Evolutionary conservation across 2,113 vertebrate genomes (phyloP), one percentile per base, ranked within the genome.

Genomic region (Meleagris gallopavo): DNA sequence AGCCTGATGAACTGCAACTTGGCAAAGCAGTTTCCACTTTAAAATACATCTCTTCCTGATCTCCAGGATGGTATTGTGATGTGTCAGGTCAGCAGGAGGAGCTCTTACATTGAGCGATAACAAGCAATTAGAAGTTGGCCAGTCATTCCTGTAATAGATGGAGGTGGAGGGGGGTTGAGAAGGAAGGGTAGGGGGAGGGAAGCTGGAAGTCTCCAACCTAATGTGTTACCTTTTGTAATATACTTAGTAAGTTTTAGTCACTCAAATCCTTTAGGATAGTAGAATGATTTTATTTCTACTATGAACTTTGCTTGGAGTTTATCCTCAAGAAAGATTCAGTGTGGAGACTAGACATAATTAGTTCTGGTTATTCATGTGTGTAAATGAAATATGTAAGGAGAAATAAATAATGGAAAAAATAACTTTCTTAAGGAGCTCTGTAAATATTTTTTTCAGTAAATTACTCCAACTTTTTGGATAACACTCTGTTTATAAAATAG

Each of bases 401-500:
- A 57, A 64, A 34, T 54, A 58, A 66, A 13, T 71, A 52, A 55
- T 8, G 4, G 71, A 46, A 34, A 71, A 58, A 12, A 22, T 36
- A 62, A 9, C 29, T 54, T 4, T 7, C 3, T 70, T 75, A 62
- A 54, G n/a, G 14, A 65, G 41, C 38, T 65, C 30, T 36, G n/a
- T 29, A 45, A 46, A 13, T 74, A 25, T 60, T 75, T 76, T 65
- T 70, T n/a, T 18, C 5, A 21, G 8, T 22, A 41, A 70, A 52
- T 65, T 15, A 62, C 34, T 50, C 19, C 18, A 50, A 50, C 27
- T 54, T 54, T 54, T 54, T 54, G 52, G 52, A 25, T 25, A 74
- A 48, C 18, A n/a, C 30, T n/a, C 17, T 95, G 67, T 86, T 80
- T 71, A 61, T 90, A 86, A 97, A 96, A 85, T 54, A 91, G 66